phyloP scores from a whole-genome alignment of 2,888 invertebrate genomes.

The Lacanobia wlatinum region DNA sequence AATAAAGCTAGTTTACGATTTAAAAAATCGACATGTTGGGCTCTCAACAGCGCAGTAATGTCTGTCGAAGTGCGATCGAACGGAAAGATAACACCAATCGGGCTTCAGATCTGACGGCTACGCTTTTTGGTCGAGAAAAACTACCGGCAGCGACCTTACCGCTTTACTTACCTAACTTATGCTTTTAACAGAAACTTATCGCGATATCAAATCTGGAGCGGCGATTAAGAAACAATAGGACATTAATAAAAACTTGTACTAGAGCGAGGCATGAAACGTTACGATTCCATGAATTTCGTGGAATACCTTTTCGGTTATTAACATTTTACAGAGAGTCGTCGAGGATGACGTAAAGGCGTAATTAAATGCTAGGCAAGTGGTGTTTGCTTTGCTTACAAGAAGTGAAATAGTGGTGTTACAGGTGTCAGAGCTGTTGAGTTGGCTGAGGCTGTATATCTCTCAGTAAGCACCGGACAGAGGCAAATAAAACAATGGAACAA shows the following conservation, averaged over 20 bases:
- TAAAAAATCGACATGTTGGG: slow-evolving; percentile 80
- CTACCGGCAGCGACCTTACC: slow-evolving; percentile 80
- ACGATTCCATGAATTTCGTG: slow-evolving; percentile 77
- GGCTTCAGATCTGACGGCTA: slow-evolving; percentile 80
- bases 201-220: slow-evolving; percentile 83
- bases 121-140: slow-evolving; percentile 80
- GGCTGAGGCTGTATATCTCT: slow-evolving; percentile 77
- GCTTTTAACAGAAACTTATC: slow-evolving; percentile 87
- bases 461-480: slow-evolving; percentile 77
- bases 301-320: slow-evolving; percentile 51
- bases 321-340: slow-evolving; percentile 39
- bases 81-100: slow-evolving; percentile 82
- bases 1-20: slow-evolving; percentile 76
- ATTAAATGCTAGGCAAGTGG: slow-evolving; percentile 45
- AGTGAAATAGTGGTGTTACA: slow-evolving; percentile 70
- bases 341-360: slow-evolving; percentile 53
- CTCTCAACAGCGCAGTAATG: slow-evolving; percentile 76
- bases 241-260: slow-evolving; percentile 85
- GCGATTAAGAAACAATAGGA: slow-evolving; percentile 89
- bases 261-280: slow-evolving; percentile 84
- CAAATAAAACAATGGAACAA: slow-evolving; percentile 84
- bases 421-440: slow-evolving; percentile 70
- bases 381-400: slow-evolving; percentile 62
- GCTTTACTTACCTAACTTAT: slow-evolving; percentile 81
- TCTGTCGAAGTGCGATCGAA: slow-evolving; percentile 82